A percentile compares a stretch with the other conserved stretches of the same genome.
Conservation (phyloP, 2,797 vertebrate genomes). For the Otolemur crassicaudatus region DNA sequence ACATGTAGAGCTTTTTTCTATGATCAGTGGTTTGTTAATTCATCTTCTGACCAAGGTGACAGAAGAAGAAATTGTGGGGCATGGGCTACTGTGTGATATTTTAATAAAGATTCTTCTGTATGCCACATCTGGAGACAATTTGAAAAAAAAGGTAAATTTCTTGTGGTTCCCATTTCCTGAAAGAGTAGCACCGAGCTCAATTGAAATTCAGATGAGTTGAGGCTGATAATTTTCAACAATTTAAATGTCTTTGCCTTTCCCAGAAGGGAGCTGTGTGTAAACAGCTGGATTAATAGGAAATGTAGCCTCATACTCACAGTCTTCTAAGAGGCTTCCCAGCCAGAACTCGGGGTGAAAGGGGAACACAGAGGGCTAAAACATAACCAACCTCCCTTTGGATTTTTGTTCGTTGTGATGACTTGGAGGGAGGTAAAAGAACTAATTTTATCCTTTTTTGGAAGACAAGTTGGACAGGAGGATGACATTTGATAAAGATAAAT, state of each 20-base stretch:
- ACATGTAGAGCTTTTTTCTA: background rate
- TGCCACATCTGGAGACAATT: constrained; percentile 84
- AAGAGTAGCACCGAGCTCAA: constrained; percentile 71
- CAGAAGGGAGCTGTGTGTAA: constrained; percentile 77
- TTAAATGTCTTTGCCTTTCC: constrained; percentile 79
- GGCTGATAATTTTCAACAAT: constrained; percentile 82
- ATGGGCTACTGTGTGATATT: constrained; percentile 76
- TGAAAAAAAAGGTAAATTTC: constrained; percentile 74
- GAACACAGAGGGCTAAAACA: background rate
- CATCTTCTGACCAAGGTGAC: constrained; percentile 55
- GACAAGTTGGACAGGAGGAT: background rate
- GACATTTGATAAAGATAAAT: constrained; percentile 14
- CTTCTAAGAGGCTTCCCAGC: constrained; percentile 50
- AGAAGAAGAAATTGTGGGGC: constrained; percentile 57
- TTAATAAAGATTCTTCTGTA: constrained; percentile 68
- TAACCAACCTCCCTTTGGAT: background rate
- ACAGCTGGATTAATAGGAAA: constrained; percentile 67
- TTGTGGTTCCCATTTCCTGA: constrained; percentile 73
- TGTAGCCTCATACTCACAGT: constrained; percentile 48
- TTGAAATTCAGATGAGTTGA: constrained; percentile 82
- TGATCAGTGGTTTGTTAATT: constrained; percentile 39
- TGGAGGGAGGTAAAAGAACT: background rate
- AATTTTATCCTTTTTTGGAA: constrained; percentile 55
- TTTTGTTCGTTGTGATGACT: background rate
- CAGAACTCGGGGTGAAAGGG: background rate